Evolutionary conservation across 2,113 vertebrate species (phyloP), one percentile per base, ranked within the genome.

Genomic region (Scalopus aquaticus): DNA sequence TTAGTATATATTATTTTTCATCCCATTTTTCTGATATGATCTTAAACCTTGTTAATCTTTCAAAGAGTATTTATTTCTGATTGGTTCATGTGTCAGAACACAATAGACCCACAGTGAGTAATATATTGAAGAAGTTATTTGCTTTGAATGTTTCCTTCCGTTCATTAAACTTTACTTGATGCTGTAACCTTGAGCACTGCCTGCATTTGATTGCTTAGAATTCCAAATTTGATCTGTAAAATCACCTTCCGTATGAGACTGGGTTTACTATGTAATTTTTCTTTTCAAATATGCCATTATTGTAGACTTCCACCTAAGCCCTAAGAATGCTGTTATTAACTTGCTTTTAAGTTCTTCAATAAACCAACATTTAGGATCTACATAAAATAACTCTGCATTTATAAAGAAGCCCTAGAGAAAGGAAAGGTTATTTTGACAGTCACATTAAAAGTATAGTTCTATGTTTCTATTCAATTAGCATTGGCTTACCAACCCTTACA

Each of bases 321-420:
- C 46, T 73, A 96, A 96, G 93, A 79, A 93, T 88, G 77, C 83
- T 94, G 30, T 95, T 96, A 96, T 95, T 97, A 97, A 94, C 91
- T 97, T 95, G 86, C 94, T 96, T 96, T 96, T 97, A 96, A 97
- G 79, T 96, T 93, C 72, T 49, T 94, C 95, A 69, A 74, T 97
- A 96, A 96, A 96, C 74, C 42, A 93, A 86, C 86, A 73, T 96
- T 97, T 87, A 89, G 74, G 64, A 73, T 89, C 28, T 77, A 91
- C 86, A 93, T 94, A 90, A 96, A 96, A 95, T 51, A 51, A 93
- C 72, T 81, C n/a, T 95, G 83, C 19, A 46, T 90, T 96, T 95
- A 95, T 97, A 96, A 96, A 97, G 93, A 65, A 88, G 46, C 73
- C 77, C 65, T 73, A 87, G 65, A 96, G 65, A 78, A 93, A 95